Percentiles rank a stretch among this genome's conserved stretches.
These are phyloP conservation scores for Balanococcus diminutus DNA, from an alignment of 2,888 invertebrate species.

Conservation along the genomic window DNA sequence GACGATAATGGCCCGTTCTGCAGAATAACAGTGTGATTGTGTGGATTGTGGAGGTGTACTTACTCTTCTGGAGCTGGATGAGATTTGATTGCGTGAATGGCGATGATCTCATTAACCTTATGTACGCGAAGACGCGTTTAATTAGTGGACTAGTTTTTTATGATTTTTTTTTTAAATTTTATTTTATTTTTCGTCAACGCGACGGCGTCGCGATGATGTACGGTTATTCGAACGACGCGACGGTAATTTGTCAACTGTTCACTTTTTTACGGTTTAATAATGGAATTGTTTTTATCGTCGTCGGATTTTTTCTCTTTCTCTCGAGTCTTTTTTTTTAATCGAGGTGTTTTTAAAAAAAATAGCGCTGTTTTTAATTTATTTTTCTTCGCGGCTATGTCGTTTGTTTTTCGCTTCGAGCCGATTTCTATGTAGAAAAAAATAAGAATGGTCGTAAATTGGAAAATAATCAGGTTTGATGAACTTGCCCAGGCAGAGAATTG, in stretches of 20 bases:
- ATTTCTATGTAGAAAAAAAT: no score
- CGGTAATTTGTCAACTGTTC: neutral
- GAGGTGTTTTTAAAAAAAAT: neutral
- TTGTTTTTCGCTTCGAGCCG: no score
- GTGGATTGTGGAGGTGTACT: neutral
- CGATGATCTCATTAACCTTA: constrained; percentile 15
- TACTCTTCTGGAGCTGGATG: neutral
- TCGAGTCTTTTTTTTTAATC: neutral
- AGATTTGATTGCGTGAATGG: neutral
- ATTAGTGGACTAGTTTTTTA: constrained; percentile 9
- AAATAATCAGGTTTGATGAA: neutral
- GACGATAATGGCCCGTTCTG: neutral
- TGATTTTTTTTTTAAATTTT: neutral
- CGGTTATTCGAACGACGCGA: neutral
- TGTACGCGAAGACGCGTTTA: neutral
- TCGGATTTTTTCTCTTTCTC: no score
- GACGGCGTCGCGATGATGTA: constrained; percentile 1
- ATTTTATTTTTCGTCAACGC: neutral
- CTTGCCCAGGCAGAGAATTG: neutral
- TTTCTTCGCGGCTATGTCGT: neutral
- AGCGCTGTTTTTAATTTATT: neutral
- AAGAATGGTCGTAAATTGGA: no score
- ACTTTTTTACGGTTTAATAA: neutral
- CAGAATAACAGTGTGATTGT: neutral
- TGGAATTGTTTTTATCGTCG: neutral